Evolutionary conservation across 2,888 invertebrate species (phyloP).

Genomic region (Nysson spinosus): DNA sequence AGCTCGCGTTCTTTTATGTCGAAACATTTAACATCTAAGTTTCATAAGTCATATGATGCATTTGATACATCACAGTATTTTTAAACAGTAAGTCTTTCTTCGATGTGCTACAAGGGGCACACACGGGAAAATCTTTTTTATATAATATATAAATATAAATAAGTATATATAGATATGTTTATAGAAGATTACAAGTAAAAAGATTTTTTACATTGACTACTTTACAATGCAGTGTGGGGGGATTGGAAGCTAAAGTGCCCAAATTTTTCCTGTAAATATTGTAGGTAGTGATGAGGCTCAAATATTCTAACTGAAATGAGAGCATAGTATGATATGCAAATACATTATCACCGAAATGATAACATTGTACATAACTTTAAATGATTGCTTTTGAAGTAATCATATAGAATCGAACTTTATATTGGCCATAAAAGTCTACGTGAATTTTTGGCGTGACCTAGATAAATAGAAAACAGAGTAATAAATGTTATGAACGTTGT

Average conservation of each 20-base stretch:
- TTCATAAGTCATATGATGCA: conserved; percentile 21
- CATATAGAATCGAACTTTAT: conserved; percentile 20
- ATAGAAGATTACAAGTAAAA: conserved; percentile 36
- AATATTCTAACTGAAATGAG: conserved; percentile 33
- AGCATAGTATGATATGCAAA: conserved; percentile 21
- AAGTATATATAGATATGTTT: conserved; percentile 41
- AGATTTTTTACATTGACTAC: conserved; percentile 47
- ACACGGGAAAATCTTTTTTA: conserved; percentile 35
- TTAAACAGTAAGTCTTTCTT: conserved; percentile 44
- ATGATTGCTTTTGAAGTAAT: conserved; percentile 36
- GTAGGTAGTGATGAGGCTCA: conserved; percentile 51
- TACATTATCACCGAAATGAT: conserved; percentile 20
- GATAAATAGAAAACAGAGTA: conserved; percentile 11
- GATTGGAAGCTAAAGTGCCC: conserved; percentile 50
- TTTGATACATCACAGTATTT: conserved; percentile 45
- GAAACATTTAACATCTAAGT: conserved; percentile 22
- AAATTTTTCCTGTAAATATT: conserved; percentile 47
- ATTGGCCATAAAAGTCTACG: conserved; percentile 9
- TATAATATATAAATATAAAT: conserved; percentile 24
- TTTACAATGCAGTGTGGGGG: conserved; percentile 25
- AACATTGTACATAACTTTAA: conserved; percentile 27
- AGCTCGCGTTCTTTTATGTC: conserved; percentile 7
- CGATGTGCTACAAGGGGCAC: conserved; percentile 20
- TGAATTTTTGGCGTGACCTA: conserved; percentile 20
- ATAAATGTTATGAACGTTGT: not conserved